Conservation (phyloP, 2,113 vertebrate genomes). For the Tragelaphus imberbis region DNA sequence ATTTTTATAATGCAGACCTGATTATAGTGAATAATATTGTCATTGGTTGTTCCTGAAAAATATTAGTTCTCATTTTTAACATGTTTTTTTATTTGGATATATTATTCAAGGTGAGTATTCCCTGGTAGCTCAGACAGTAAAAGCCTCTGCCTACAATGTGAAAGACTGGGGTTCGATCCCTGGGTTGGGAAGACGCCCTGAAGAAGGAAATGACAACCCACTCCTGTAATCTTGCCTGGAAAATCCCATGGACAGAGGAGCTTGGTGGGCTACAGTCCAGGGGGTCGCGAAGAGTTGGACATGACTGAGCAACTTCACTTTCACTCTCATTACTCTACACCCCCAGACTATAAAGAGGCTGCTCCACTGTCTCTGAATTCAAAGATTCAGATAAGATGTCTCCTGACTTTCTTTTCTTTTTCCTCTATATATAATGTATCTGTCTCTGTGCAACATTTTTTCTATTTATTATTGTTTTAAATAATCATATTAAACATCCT, state of each 20-base stretch:
- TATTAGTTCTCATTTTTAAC: neutral
- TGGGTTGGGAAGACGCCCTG: neutral
- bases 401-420: neutral
- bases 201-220: neutral
- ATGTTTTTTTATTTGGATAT: neutral
- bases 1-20: neutral
- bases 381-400: neutral
- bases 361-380: neutral
- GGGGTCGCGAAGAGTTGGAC: neutral
- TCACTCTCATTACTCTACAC: neutral
- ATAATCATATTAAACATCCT: neutral
- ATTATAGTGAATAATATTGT: neutral
- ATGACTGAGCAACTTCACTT: neutral
- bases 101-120: neutral
- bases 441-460: neutral
- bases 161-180: neutral
- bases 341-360: neutral
- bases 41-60: neutral
- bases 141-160: neutral
- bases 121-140: neutral
- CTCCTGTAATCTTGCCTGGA: neutral
- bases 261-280: neutral
- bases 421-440: neutral
- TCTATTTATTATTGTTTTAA: neutral
- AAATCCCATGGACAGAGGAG: neutral